Evolutionary conservation across 2,113 vertebrate species (phyloP), one percentile per base, ranked within the genome.

Genomic region (Electrona antarctica): DNA sequence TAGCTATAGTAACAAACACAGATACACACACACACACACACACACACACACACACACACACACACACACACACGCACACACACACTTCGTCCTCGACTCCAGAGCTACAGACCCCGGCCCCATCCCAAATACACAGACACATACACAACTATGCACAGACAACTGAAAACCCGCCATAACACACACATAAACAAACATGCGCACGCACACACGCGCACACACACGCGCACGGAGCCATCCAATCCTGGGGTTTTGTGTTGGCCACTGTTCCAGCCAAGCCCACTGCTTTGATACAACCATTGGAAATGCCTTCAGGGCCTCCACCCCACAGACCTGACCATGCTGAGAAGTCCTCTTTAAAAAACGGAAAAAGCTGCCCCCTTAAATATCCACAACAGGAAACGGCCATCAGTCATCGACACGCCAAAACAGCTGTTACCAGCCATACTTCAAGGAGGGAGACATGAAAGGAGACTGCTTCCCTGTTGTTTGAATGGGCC

Each of bases 301-400:
- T 79, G 81, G 87, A 88, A 88, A 91, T 85, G 77, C 89, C 93
- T 86, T 76, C 45, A 63, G 90, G 84, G 87, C 81, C 75, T 47
- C 57, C 77, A 60, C 82, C 46, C 57, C 77, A 62, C 82, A 90
- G 74, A 86, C 85, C 87, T 15, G 85, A 86, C 85, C 91, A 87
- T 91, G 48, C 47, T 87, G 55, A 10, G 84, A 88, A 82, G 87
- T 89, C 14, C 55, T 15, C 55, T 57, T 57, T 57, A 15, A 21
- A 8, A 21, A 57, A 57, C 6, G 8, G 14, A 57, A 21, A 57
- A 57, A 57, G 14, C 33, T 41, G 33, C 33, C 33, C 33, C 33
- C 33, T 41, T 91, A 94, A 93, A 93, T 88, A 93, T 85, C 94
- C 92, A 90, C 93, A 93, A 94, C 94, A 96, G 95, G 95, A 96